Base-by-base conservation (phyloP, 2,113 vertebrate species). In the Forbesichthys papilliferus region DNA sequence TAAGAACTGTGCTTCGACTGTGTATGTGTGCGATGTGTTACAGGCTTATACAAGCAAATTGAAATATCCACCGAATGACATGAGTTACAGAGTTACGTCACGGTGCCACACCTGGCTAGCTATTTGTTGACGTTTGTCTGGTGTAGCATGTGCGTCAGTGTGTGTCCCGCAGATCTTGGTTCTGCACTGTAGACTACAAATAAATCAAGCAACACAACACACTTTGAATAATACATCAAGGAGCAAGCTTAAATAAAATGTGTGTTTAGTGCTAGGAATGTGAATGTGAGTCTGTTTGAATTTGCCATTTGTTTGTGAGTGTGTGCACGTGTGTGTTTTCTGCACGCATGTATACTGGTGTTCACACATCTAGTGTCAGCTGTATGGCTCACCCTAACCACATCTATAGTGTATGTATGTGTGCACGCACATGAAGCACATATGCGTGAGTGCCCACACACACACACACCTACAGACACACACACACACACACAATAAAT, bases 401-500 rank as follows among this genome's bases (percentile, higher is more conserved):
- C 65, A 13, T 74, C 68, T 53, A 63, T n/a, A 52, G 51, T 27
- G 27, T 27, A 27, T 3, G 27, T 27, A 27, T 27, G 27, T 27
- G 27, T 27, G 27, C 36, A 42, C 36, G 7, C 10, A 52, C 51
- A 52, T n/a, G 14, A 27, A 27, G 27, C 11, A 52, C 51, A 52
- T 13, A 52, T 27, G 27, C 27, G 27, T 2, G 27, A 27, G 27
- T 27, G 27, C 51, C 0, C 9, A 52, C 51, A 14, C 51, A 52
- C 11, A 69, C 80, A 86, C 83, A 71, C 87, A 88, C 83, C n/a
- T n/a, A n/a, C n/a, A n/a, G n/a, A 52, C 7, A 10, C 9, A 52
- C 49, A 52, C 49, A 52, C 11, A 69, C 79, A 86, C 83, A 71
- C 87, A 88, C 83, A 81, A 85, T 77, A 85, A 85, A 91, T 92